Base-by-base conservation (phyloP, 1,140 invertebrate genomes). In the Drosophila miranda region DNA sequence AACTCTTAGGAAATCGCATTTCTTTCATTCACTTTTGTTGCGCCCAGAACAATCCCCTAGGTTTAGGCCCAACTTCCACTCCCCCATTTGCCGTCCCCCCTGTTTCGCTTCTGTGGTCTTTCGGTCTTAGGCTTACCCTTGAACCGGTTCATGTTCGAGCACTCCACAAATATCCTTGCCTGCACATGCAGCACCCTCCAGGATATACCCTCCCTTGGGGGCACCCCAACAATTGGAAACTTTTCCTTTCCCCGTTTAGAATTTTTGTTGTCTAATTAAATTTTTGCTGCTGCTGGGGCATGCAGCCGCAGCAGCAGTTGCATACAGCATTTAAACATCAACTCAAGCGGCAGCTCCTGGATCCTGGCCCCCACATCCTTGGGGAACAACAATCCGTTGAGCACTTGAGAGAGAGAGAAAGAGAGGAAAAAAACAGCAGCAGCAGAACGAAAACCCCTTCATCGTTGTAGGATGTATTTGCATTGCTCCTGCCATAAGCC, bases 231-330 rank as follows among this genome's bases (percentile, higher is more conserved):
- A 58, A 46, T 58, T 48, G 23, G 16, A 48, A 75, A 74, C 66
- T 76, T 83, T 68, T 51, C 21, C 38, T 51, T 55, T 48, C 28
- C 26, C 14, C 44, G 3, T 45, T 28, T 49, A 43, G 26, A 50
- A 68, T 66, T 75, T 73, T 68, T 66, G 81, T 81, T 87, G 82
- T 87, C 83, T 87, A 87, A 87, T 87, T 87, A 87, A 87, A 87
- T 87, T 80, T 68, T 54, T 63, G 14, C 50, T 23, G 49, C 60
- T 67, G 23, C 41, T 34, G 49, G 26, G 38, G 48, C 23, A 50
- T 77, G 64, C 71, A 48, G 62, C 11, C 50, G 57, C 38, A 60
- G 58, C 68, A 58, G 60, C 68, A 68, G 53, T 67, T 83, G 57
- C 60, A 46, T 54, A 60, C 61, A 79, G 73, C 73, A 80, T 87